A percentile compares a stretch with the other conserved stretches of the same genome.
phyloP scores from a whole-genome alignment of 2,113 vertebrate species.

The Fulmarus glacialis region DNA sequence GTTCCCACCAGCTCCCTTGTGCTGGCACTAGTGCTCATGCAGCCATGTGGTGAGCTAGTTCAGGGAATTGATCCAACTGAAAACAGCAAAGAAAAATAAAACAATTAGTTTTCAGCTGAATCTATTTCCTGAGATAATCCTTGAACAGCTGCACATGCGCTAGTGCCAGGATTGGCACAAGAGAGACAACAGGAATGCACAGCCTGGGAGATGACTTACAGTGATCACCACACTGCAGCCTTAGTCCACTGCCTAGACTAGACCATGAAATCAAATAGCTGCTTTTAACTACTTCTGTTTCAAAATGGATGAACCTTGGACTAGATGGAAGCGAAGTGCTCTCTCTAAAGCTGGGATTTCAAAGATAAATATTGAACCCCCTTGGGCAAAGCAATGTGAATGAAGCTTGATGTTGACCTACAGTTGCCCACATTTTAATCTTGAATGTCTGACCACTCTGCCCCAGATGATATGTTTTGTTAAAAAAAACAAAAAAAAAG shows the following conservation, averaged over 20 bases:
- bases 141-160: conserved; percentile 43
- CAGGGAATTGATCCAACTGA: conserved; percentile 29
- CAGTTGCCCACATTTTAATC: neutral
- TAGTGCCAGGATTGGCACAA: conserved; percentile 32
- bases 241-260: neutral
- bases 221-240: neutral
- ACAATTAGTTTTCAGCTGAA: conserved; percentile 58
- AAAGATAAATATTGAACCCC: neutral
- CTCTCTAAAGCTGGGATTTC: neutral
- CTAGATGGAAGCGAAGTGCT: neutral
- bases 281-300: neutral
- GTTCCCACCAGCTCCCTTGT: neutral
- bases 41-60: conserved; percentile 26
- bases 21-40: neutral
- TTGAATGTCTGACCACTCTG: neutral
- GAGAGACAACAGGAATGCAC: neutral
- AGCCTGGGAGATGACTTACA: conserved; percentile 18
- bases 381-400: neutral
- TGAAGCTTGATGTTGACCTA: neutral
- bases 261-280: neutral
- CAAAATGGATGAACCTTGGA: neutral
- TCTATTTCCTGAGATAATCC: conserved; percentile 61
- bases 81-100: conserved; percentile 55
- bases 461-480: neutral
- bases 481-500: neutral